These are phyloP conservation scores for Athrips mouffetella DNA, from an alignment of 2,888 invertebrate genomes.

Conservation along the genomic window DNA sequence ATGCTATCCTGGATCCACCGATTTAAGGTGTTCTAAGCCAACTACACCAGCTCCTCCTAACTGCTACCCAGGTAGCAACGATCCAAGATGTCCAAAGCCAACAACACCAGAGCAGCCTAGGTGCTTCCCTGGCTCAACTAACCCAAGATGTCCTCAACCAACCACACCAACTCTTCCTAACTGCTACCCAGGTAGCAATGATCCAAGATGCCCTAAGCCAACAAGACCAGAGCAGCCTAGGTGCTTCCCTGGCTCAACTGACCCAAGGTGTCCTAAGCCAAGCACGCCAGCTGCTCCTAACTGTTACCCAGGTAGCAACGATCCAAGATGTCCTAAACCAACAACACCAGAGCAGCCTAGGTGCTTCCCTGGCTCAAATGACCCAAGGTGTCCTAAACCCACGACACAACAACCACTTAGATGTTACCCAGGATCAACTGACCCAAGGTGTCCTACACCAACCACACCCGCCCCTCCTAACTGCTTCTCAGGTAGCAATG, in stretches of 20 bases:
- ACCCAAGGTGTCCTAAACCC: constrained; percentile 40
- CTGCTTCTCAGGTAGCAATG: constrained; percentile 35
- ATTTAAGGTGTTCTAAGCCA: constrained; percentile 47
- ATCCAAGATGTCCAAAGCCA: constrained; percentile 46
- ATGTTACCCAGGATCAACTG: constrained; percentile 44
- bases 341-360: constrained; percentile 21
- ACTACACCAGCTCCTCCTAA: constrained; percentile 36
- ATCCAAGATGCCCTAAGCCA: constrained; percentile 45
- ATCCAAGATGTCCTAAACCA: constrained; percentile 38
- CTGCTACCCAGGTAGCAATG: constrained; percentile 39
- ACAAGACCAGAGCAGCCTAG: constrained; percentile 25
- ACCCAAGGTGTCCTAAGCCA: constrained; percentile 32
- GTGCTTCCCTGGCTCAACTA: constrained; percentile 40
- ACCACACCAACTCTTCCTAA: constrained; percentile 29
- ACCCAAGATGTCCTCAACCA: constrained; percentile 44
- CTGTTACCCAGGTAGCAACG: constrained; percentile 28
- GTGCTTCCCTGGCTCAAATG: constrained; percentile 44
- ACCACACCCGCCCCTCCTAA: constrained; percentile 24
- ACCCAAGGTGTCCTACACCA: constrained; percentile 40
- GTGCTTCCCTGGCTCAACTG: constrained; percentile 27
- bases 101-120: constrained; percentile 32
- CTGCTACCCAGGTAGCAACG: constrained; percentile 37
- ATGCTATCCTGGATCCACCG: constrained; percentile 34
- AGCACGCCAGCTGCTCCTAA: constrained; percentile 24
- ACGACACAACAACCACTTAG: constrained; percentile 20